Conservation (phyloP, 2,888 invertebrate species). For the Pheosia tremula region DNA sequence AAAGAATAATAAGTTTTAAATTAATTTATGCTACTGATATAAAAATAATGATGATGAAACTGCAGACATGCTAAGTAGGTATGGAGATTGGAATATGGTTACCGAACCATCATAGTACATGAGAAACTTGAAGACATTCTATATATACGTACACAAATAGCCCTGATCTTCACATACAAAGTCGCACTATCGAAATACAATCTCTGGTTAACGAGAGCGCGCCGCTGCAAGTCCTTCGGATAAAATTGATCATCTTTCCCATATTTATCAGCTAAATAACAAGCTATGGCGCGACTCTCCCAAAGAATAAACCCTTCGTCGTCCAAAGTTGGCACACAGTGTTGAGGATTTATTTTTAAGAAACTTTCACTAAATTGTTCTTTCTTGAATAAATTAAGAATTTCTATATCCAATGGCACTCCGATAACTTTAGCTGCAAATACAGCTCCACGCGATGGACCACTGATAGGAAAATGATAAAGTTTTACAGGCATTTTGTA, state of each 20-base stretch:
- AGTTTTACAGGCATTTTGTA: slow-evolving; percentile 56
- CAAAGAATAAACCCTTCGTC: slow-evolving; percentile 87
- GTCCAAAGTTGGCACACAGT: slow-evolving; percentile 87
- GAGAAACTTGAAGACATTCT: background rate
- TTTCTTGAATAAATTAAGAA: slow-evolving; percentile 83
- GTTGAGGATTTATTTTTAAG: slow-evolving; percentile 86
- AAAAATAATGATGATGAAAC: too few species aligned
- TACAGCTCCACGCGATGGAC: slow-evolving; percentile 86
- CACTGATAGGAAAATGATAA: slow-evolving; percentile 86
- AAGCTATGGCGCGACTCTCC: slow-evolving; percentile 88
- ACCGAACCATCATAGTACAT: too few species aligned
- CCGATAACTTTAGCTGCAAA: slow-evolving; percentile 84
- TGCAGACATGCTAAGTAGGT: too few species aligned
- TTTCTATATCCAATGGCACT: slow-evolving; percentile 76
- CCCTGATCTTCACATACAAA: slow-evolving; percentile 86
- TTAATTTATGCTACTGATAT: too few species aligned
- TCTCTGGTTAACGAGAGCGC: slow-evolving; percentile 86
- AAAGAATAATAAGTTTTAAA: background rate
- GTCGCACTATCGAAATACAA: slow-evolving; percentile 86
- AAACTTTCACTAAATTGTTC: slow-evolving; percentile 85
- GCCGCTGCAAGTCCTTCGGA: slow-evolving; percentile 83
- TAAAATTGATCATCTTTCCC: slow-evolving; percentile 85
- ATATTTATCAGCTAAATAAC: slow-evolving; percentile 86
- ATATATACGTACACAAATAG: slow-evolving; percentile 82
- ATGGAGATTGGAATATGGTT: too few species aligned